Evolutionary conservation across 2,888 invertebrate genomes (phyloP).

Genomic region (Drosophila limbata): DNA sequence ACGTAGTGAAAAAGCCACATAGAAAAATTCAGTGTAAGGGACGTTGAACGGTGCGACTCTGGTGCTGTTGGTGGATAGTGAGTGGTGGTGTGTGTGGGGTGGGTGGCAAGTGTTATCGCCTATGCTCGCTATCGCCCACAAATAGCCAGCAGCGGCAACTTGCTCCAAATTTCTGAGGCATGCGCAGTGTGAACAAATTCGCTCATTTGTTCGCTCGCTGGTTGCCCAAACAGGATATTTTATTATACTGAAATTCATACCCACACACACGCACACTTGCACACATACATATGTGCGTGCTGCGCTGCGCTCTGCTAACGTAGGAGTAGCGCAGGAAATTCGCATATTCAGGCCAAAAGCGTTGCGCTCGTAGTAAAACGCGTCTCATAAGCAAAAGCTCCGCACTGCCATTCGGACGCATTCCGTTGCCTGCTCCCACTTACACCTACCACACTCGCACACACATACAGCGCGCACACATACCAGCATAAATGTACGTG

Average conservation of each 20-base stretch:
- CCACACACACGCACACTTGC: constrained; percentile 22
- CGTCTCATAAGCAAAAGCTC: constrained; percentile 79
- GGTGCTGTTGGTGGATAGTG: constrained; percentile 52
- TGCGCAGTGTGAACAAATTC: constrained; percentile 53
- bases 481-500: constrained; percentile 31
- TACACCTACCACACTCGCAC: constrained; percentile 44
- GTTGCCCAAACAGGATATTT: constrained; percentile 80
- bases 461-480: constrained; percentile 34
- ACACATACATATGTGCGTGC: constrained; percentile 29
- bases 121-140: constrained; percentile 58
- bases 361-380: constrained; percentile 64
- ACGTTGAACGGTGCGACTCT: constrained; percentile 50
- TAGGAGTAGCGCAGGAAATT: constrained; percentile 73
- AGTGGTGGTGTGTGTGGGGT: constrained; percentile 31
- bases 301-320: constrained; percentile 51
- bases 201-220: constrained; percentile 44
- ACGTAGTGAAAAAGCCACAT: constrained; percentile 41
- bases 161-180: constrained; percentile 70
- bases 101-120: constrained; percentile 63
- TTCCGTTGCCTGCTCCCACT: constrained; percentile 75
- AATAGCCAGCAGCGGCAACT: constrained; percentile 67
- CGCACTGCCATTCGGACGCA: constrained; percentile 81
- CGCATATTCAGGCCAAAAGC: constrained; percentile 77
- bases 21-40: constrained; percentile 37
- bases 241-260: constrained; percentile 83